phyloP scores from a whole-genome alignment of 2,888 invertebrate species.

The Tromatobia lineatoria region DNA sequence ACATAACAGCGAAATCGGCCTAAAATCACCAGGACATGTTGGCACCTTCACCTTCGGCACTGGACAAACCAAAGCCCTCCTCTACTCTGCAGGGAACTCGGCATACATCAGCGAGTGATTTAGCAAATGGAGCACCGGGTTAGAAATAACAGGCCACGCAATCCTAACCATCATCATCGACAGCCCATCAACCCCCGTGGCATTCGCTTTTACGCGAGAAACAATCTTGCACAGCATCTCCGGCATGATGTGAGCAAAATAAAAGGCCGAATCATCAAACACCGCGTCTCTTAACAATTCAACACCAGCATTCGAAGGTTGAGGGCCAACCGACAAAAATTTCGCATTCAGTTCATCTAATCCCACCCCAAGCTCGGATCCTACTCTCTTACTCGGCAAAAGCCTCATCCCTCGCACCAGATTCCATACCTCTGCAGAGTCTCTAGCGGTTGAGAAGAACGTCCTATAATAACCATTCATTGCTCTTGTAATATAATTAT shows the following conservation, averaged over 20 bases:
- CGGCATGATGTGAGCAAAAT: too few relatives aligned
- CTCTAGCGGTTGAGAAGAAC: too few relatives aligned
- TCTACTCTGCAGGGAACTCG: background rate
- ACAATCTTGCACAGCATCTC: background rate
- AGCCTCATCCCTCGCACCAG: background rate
- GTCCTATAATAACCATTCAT: background rate
- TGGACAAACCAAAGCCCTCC: background rate
- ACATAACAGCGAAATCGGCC: constrained; percentile 5
- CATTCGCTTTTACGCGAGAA: background rate
- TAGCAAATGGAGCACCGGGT: background rate
- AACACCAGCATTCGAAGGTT: background rate
- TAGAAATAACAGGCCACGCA: background rate
- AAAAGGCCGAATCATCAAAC: background rate
- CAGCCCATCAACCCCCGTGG: constrained; percentile 8
- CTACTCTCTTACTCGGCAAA: background rate
- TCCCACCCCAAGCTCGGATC: background rate
- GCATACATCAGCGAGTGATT: background rate
- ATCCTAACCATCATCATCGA: background rate
- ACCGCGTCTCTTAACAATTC: background rate
- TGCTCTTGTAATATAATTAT: too few relatives aligned
- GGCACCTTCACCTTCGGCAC: background rate
- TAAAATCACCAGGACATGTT: background rate
- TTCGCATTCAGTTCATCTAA: background rate
- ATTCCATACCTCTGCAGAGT: too few relatives aligned
- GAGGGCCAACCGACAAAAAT: background rate